These are phyloP conservation scores for Nyctibius bracteatus DNA, from an alignment of 2,113 vertebrate species.

Conservation along the genomic window DNA sequence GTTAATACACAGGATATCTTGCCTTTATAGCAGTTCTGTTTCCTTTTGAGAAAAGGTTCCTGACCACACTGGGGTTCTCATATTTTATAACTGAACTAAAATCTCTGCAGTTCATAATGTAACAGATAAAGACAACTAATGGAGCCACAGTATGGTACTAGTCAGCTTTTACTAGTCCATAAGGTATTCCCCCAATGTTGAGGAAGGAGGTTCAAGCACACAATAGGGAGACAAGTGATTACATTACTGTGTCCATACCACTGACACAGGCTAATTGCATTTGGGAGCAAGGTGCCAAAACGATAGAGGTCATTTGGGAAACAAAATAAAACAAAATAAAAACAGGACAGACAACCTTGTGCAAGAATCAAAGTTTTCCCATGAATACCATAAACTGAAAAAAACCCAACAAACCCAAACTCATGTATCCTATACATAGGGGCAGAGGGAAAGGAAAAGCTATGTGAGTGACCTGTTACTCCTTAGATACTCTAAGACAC, in stretches of 20 bases:
- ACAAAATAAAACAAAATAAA: background rate
- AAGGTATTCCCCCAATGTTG: fast-evolving
- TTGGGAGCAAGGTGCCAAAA: background rate
- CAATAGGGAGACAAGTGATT: background rate
- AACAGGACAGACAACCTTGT: background rate
- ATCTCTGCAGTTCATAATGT: background rate
- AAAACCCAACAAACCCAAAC: background rate
- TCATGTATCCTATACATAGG: background rate
- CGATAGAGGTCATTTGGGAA: background rate
- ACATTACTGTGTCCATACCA: background rate
- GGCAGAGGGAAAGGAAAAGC: background rate
- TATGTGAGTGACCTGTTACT: background rate
- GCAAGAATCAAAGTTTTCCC: background rate
- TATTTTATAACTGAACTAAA: background rate
- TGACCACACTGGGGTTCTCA: background rate
- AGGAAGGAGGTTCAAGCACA: background rate
- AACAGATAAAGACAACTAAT: background rate
- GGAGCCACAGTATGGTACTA: background rate
- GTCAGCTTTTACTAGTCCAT: background rate
- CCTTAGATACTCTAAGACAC: background rate
- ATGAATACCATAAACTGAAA: background rate
- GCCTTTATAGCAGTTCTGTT: background rate
- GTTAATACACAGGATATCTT: background rate
- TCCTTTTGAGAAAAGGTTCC: background rate
- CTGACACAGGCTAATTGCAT: background rate